Conservation (phyloP, 2,113 vertebrate genomes). For the Carassius auratus region DNA sequence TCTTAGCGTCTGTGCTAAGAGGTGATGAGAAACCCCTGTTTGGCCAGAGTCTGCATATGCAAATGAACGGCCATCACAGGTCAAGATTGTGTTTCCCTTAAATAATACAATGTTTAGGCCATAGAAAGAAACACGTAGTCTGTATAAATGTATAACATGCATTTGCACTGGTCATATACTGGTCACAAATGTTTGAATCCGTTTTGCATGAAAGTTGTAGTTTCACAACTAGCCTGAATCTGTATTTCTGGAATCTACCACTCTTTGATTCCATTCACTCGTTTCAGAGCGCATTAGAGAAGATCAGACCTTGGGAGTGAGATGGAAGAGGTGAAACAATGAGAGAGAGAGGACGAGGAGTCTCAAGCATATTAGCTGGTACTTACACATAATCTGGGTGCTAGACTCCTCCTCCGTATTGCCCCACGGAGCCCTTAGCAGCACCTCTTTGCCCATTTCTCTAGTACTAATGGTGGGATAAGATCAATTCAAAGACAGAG, state of each 20-base stretch:
- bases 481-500: constrained; percentile 47
- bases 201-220: not conserved
- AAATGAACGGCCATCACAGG: not conserved
- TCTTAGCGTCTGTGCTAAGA: not conserved
- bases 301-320: not conserved
- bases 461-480: constrained; percentile 59
- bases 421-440: constrained; percentile 59
- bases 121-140: not conserved
- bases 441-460: constrained; percentile 63
- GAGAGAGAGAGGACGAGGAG: constrained; percentile 25
- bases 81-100: not conserved
- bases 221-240: not conserved
- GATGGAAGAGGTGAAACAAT: constrained; percentile 32
- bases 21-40: constrained; percentile 7
- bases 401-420: constrained; percentile 71
- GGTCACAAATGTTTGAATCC: not conserved
- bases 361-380: constrained; percentile 59
- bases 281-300: constrained; percentile 7
- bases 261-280: constrained; percentile 17
- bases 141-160: not conserved
- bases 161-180: not conserved
- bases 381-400: constrained; percentile 68
- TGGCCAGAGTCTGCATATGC: not conserved
- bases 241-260: constrained; percentile 1
- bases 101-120: not conserved